Evolutionary conservation across 2,113 vertebrate genomes (phyloP), one percentile per base, ranked within the genome.

Genomic region (Melierax canorus): DNA sequence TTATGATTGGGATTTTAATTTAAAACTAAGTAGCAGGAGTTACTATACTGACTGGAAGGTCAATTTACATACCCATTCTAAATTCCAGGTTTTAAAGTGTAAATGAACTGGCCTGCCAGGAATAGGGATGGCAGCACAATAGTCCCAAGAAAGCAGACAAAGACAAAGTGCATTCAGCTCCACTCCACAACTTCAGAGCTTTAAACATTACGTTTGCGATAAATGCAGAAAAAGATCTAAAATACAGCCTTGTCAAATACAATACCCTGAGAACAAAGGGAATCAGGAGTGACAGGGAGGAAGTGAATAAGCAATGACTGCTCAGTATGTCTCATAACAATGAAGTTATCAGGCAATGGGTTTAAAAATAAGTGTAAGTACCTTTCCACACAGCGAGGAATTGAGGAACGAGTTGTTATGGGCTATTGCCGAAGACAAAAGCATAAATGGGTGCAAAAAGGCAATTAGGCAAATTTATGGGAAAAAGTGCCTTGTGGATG

Each of bases 281-380:
- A 91, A 91, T 81, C 68, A 5, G 6, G 46, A 94, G 38, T 87
- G 94, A 95, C 86, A 71, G 68, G 79, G 63, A 76, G 80, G 76
- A 94, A 84, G 83, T 92, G 93, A 95, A 84, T 89, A 91, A 80
- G 60, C 64, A 84, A 10, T 39, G 86, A 86, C 89, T 89, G 34
- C 76, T 95, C 41, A 26, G 55, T 83, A 41, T 88, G 79, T 59
- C 89, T 95, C 56, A 32, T 64, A 81, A 91, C 51, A 92, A 89
- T 56, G 45, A 89, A 62, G 76, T 88, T 91, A 92, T 74, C 83
- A 80, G 45, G 64, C 18, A 18, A 19, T 15, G 45, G 15, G 34
- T 77, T 74, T 94, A 86, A 89, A 95, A 95, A 81, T 91, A 86
- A 74, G 24, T 1, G 4, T n/a, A 92, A 86, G 26, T 45, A 58